A percentile compares a stretch with the other conserved stretches of the same genome.
Evolutionary conservation across 2,888 invertebrate genomes (phyloP).

Genomic region (Ceramica pisi): DNA sequence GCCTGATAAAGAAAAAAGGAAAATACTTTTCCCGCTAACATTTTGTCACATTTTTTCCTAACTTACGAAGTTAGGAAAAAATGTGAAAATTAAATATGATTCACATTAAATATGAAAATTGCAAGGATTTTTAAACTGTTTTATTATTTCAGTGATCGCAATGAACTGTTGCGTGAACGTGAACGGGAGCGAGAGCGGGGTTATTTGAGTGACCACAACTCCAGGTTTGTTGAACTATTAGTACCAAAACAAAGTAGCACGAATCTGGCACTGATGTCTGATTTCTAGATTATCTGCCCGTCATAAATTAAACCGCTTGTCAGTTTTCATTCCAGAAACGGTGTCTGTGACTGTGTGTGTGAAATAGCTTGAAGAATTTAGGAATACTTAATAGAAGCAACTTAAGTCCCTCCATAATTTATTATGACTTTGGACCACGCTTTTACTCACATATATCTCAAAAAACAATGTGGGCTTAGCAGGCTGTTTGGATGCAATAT

Average conservation of each 20-base stretch:
- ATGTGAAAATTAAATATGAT: too few relatives aligned
- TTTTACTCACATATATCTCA: background rate
- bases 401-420: background rate
- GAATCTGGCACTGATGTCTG: too few relatives aligned
- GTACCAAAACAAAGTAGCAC: background rate
- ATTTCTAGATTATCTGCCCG: background rate
- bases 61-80: background rate
- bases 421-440: background rate
- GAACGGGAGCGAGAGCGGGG: conserved; percentile 92
- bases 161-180: conserved; percentile 95
- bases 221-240: conserved; percentile 88
- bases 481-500: too few relatives aligned
- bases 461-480: too few relatives aligned
- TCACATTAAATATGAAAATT: background rate
- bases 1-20: background rate
- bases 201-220: conserved; percentile 95
- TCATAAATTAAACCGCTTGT: too few relatives aligned
- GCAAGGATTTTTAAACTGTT: background rate
- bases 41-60: background rate
- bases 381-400: background rate
- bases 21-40: conserved; percentile 4
- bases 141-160: conserved; percentile 93
- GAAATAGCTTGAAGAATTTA: background rate
- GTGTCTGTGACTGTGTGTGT: too few relatives aligned
- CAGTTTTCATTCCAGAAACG: too few relatives aligned